phyloP scores from a whole-genome alignment of 2,888 invertebrate species.

The Clitarchus hookeri region DNA sequence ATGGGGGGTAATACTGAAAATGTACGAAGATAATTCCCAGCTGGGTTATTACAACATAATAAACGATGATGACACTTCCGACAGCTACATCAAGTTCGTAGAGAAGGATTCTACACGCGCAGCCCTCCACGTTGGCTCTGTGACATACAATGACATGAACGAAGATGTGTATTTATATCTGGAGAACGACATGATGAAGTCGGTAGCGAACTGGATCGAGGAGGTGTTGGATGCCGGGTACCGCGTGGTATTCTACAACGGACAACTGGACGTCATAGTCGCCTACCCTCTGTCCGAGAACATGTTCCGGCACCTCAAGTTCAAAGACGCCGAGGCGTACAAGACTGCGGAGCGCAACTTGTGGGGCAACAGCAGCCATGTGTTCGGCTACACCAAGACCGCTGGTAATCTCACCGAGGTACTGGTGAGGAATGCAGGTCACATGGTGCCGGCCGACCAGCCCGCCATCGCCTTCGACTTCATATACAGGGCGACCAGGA shows the following conservation, averaged over 20 bases:
- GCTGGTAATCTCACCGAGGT: slow-evolving; percentile 48
- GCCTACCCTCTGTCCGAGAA: slow-evolving; percentile 54
- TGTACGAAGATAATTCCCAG: background rate
- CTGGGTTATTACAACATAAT: background rate
- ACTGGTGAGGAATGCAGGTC: slow-evolving; percentile 51
- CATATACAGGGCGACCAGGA: slow-evolving; percentile 52
- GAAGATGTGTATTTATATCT: slow-evolving; percentile 59
- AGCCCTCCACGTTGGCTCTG: slow-evolving; percentile 60
- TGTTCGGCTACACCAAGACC: slow-evolving; percentile 49
- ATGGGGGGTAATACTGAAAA: no score
- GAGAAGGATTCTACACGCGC: slow-evolving; percentile 56
- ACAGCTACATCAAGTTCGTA: slow-evolving; percentile 50
- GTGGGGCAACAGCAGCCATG: slow-evolving; percentile 48
- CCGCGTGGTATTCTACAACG: slow-evolving; percentile 54
- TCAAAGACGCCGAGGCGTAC: slow-evolving; percentile 51
- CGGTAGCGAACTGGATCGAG: slow-evolving; percentile 62
- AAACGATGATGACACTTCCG: background rate
- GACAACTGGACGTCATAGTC: slow-evolving; percentile 56
- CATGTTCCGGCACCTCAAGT: slow-evolving; percentile 51
- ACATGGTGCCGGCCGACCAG: slow-evolving; percentile 53
- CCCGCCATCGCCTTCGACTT: slow-evolving; percentile 53
- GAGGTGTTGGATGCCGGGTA: slow-evolving; percentile 57
- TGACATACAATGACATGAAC: slow-evolving; percentile 58
- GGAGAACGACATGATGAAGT: slow-evolving; percentile 61
- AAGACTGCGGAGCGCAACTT: slow-evolving; percentile 45